Evolutionary conservation across 2,888 invertebrate species (phyloP).

Genomic region (Apotomis capreana): DNA sequence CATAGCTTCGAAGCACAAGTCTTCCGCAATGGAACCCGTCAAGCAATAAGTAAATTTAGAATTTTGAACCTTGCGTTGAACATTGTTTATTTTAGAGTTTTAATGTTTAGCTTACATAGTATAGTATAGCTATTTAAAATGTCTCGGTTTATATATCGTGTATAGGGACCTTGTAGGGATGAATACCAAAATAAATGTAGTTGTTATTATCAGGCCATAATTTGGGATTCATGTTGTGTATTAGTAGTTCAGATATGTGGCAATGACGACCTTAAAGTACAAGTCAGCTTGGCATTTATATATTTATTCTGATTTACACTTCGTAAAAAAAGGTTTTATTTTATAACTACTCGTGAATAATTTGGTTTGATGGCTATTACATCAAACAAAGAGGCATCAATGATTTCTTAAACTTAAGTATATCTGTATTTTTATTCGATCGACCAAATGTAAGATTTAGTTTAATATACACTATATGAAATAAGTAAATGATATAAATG

Average conservation of each 20-base stretch:
- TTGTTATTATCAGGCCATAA: constrained; percentile 30
- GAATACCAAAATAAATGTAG: constrained; percentile 47
- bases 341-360: too few species aligned
- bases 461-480: constrained; percentile 4
- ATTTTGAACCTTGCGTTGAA: constrained; percentile 51
- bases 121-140: constrained; percentile 45
- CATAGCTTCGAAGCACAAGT: constrained; percentile 55
- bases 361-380: too few species aligned
- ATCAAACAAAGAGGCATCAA: not conserved
- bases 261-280: constrained; percentile 62
- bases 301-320: constrained; percentile 1
- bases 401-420: not conserved
- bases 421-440: not conserved
- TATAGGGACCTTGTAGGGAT: constrained; percentile 58
- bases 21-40: constrained; percentile 70
- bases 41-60: constrained; percentile 70
- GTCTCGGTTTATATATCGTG: constrained; percentile 47
- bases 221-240: constrained; percentile 20
- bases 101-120: constrained; percentile 58
- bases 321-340: not conserved
- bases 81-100: constrained; percentile 56
- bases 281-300: constrained; percentile 53
- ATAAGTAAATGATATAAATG: constrained; percentile 30
- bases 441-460: not conserved
- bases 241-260: constrained; percentile 20